Base-by-base conservation (phyloP, 1,140 invertebrate genomes). In the Bombyx mandarina region DNA sequence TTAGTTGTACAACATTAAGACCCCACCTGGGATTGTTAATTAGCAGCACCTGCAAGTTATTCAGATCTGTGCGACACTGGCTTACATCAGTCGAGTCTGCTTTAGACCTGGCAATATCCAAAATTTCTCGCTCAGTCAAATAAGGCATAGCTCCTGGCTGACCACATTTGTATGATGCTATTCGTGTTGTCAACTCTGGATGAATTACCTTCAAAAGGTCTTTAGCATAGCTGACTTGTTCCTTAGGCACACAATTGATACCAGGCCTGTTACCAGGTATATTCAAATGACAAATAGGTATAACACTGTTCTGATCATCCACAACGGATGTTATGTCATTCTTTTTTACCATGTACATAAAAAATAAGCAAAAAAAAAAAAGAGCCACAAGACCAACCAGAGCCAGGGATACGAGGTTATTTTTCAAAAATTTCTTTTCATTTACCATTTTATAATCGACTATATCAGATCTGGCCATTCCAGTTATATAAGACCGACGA, bases 21-120 rank as follows among this genome's bases (percentile, higher is more conserved):
- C 90, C 91, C 93, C 93, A 94, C 61, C 91, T 88, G 0, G 92
- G 91, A 79, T 94, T 94, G 51, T 90, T 88, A n/a, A 91, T 87
- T 9, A 92, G 88, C 10, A 94, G 77, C n/a, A 94, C 89, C 69
- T 93, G 89, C 43, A 92, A 88, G 68, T 92, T 93, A 55, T 91
- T 82, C 6, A 93, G 76, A 71, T 93, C 91, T 35, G 84, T 88
- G 18, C 86, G 85, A 43, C 91, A 85, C 55, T 89, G 89, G 18
- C 69, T 71, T 12, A 78, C 58, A 57, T 87, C 68, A 52, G 72
- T 45, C 56, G 63, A 66, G 0, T 75, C 77, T 54, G 79, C 79
- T 65, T 82, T 82, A 1, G 73, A 67, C 49, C 66, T 77, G 10
- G 88, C 84, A 58, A 85, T 88, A 26, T 79, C 83, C 48, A 89